Conservation (phyloP, 1,140 invertebrate genomes). For the Drosophila nikananu region DNA sequence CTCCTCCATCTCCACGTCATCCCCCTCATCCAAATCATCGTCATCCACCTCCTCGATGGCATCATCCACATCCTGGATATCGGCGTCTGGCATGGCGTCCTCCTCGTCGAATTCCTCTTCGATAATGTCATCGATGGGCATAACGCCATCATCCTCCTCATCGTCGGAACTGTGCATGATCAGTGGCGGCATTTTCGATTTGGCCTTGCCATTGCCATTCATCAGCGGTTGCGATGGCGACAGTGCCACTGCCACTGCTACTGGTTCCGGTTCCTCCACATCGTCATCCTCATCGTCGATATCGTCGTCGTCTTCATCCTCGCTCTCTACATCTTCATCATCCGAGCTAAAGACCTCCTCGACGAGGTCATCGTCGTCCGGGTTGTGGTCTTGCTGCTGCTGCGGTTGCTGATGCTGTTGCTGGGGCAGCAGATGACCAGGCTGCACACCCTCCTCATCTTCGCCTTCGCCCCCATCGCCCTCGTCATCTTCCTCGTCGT, state of each 20-base stretch:
- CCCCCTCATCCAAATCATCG: slow-evolving; percentile 31
- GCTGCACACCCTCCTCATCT: slow-evolving; percentile 38
- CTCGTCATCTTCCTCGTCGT: slow-evolving; percentile 36
- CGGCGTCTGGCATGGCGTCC: slow-evolving; percentile 4
- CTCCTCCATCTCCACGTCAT: slow-evolving; percentile 17
- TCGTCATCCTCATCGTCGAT: slow-evolving; percentile 33
- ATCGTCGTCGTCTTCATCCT: slow-evolving; percentile 49
- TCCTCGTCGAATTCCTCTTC: slow-evolving; percentile 63
- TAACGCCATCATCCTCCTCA: slow-evolving; percentile 26
- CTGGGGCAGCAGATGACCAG: slow-evolving; percentile 23
- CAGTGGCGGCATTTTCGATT: slow-evolving; percentile 30
- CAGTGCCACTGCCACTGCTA: slow-evolving; percentile 12
- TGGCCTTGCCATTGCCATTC: slow-evolving; percentile 44
- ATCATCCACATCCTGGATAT: slow-evolving; percentile 33
- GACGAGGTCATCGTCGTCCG: slow-evolving; percentile 33
- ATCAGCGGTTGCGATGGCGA: slow-evolving; percentile 25
- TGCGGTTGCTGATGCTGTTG: slow-evolving; percentile 9
- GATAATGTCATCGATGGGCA: slow-evolving; percentile 67
- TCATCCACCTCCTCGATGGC: slow-evolving; percentile 43
- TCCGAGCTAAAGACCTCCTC: slow-evolving; percentile 62
- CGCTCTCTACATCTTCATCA: slow-evolving; percentile 53
- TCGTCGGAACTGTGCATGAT: slow-evolving; percentile 53
- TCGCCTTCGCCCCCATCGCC: slow-evolving; percentile 37
- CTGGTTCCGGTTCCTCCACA: slow-evolving; percentile 39
- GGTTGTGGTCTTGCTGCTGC: slow-evolving; percentile 4